Conservation (phyloP, 92 coral and sea anemone genomes). For the Chrysogorgia sp. region DNA sequence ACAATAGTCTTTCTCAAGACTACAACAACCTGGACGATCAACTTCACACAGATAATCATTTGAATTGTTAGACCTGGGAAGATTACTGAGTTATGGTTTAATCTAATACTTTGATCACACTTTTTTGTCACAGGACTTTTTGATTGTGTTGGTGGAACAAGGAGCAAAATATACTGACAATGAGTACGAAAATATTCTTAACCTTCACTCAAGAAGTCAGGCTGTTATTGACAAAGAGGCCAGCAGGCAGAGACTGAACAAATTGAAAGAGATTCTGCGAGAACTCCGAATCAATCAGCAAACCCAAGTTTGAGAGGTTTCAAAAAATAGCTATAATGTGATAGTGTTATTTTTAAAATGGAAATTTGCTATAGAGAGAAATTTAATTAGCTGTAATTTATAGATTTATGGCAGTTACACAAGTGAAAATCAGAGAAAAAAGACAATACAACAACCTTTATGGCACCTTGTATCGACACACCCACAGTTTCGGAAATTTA, state of each 20-base stretch:
- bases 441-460: no score
- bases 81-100: no score
- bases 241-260: slow-evolving; percentile 68
- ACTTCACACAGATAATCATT: no score
- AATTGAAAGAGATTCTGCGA: slow-evolving; percentile 76
- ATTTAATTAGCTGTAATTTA: no score
- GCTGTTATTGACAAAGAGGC: slow-evolving; percentile 84
- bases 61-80: no score
- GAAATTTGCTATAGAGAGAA: no score
- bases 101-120: not conserved
- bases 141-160: slow-evolving; percentile 89
- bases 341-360: no score
- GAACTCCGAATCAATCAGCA: slow-evolving; percentile 55
- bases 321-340: not conserved
- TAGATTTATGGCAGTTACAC: no score
- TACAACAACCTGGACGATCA: no score
- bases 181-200: slow-evolving; percentile 78
- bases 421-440: not conserved
- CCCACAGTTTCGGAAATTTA: no score
- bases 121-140: slow-evolving; percentile 65
- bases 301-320: slow-evolving; percentile 35
- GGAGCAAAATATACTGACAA: slow-evolving; percentile 86
- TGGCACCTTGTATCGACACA: no score
- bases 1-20: no score
- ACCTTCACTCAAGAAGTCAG: slow-evolving; percentile 87